Conservation (phyloP, 2,113 vertebrate genomes). For the Sapajus apella region DNA sequence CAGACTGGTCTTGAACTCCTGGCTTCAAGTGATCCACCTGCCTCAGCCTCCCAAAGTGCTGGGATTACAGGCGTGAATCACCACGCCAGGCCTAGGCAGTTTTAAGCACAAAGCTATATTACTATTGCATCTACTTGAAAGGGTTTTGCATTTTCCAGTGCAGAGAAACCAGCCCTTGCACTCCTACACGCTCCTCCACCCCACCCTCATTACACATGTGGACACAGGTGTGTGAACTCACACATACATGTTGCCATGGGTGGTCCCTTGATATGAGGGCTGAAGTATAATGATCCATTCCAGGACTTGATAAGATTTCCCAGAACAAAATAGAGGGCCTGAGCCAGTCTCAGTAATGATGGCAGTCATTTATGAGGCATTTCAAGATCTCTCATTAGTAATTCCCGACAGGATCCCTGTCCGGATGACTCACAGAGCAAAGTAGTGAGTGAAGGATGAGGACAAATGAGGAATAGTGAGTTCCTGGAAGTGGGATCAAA, state of each 20-base stretch:
- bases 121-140: background rate
- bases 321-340: constrained; percentile 13
- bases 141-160: background rate
- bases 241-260: background rate
- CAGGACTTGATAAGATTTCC: background rate
- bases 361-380: background rate
- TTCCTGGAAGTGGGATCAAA: background rate
- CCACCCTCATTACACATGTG: background rate
- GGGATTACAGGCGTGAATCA: no score
- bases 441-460: background rate
- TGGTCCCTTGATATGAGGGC: background rate
- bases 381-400: constrained; percentile 7
- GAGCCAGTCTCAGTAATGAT: background rate
- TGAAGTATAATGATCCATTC: background rate
- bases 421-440: background rate
- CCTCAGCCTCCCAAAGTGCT: no score
- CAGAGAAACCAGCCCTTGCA: background rate
- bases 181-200: no score
- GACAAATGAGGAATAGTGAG: background rate
- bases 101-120: background rate
- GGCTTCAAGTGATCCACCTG: no score
- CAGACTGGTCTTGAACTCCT: no score
- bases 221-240: background rate
- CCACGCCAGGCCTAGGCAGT: background rate
- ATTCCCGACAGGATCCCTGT: background rate